Conservation (phyloP, 2,797 vertebrate species). For the Aplochiton taeniatus region DNA sequence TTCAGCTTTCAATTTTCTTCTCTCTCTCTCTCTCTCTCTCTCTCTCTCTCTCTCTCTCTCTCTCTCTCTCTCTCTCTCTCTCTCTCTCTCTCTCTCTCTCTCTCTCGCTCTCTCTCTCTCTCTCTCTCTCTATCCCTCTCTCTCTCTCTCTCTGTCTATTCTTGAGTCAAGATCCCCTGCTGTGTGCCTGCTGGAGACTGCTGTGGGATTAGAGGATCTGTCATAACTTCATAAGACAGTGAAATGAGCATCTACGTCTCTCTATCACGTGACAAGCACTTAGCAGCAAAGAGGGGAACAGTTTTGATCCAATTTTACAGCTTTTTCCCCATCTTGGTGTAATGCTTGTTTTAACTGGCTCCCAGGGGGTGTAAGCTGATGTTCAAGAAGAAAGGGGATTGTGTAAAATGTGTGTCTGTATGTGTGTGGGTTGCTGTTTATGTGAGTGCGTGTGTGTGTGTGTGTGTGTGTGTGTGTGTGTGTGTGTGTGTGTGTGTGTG, state of each 20-base stretch:
- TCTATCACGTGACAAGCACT: constrained; percentile 35
- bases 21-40: not conserved
- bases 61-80: not conserved
- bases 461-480: constrained; percentile 5
- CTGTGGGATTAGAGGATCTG: constrained; percentile 49
- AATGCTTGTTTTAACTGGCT: constrained; percentile 44
- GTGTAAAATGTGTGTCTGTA: not conserved
- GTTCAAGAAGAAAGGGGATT: not conserved
- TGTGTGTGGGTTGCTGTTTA: constrained; percentile 14
- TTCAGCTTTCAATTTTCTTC: constrained; percentile 1
- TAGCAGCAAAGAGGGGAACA: constrained; percentile 1
- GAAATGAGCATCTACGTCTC: constrained; percentile 35
- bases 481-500: not conserved
- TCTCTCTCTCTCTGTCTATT: constrained; percentile 6
- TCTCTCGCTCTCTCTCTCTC: constrained; percentile 2
- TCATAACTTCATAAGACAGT: constrained; percentile 39
- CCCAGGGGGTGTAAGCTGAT: constrained; percentile 43
- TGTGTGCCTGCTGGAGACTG: constrained; percentile 31
- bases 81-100: not conserved
- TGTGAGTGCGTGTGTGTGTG: constrained; percentile 25
- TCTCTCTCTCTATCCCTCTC: not conserved
- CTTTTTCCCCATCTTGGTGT: constrained; percentile 48
- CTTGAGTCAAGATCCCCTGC: constrained; percentile 7
- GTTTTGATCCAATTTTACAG: constrained; percentile 61
- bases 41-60: not conserved